A percentile compares a stretch with the other conserved stretches of the same genome.
Conservation (phyloP, 1,140 invertebrate genomes). For the Tetragnatha versicolor region DNA sequence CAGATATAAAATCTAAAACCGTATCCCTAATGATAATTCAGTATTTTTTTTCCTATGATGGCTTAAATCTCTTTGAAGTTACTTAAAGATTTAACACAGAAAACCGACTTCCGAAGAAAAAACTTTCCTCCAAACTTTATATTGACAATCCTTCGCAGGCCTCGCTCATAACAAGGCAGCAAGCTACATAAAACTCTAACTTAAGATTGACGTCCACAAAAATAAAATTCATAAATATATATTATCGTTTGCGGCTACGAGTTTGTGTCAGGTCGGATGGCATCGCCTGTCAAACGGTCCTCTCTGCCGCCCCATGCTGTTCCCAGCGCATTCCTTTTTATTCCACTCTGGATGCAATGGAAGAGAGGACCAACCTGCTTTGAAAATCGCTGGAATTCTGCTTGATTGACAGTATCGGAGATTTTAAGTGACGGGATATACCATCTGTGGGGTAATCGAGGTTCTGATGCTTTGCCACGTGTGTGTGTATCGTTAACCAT, state of each 20-base stretch:
- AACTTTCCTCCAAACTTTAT: too few relatives aligned
- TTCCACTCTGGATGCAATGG: not conserved
- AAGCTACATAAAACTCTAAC: conserved; percentile 25
- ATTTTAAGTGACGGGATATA: conserved; percentile 12
- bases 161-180: not conserved
- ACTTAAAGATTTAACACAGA: too few relatives aligned
- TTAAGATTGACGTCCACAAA: conserved; percentile 17
- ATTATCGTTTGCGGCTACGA: conserved; percentile 24
- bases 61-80: too few relatives aligned
- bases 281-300: conserved; percentile 9
- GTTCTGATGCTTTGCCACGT: not conserved
- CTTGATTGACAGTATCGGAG: conserved; percentile 27
- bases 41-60: too few relatives aligned
- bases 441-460: too few relatives aligned
- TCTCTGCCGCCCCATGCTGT: not conserved
- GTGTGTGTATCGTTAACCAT: conserved; percentile 2
- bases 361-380: not conserved
- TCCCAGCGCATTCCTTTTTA: not conserved
- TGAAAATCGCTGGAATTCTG: conserved; percentile 10
- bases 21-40: too few relatives aligned
- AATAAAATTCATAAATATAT: conserved; percentile 46
- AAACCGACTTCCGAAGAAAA: too few relatives aligned
- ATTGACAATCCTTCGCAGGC: not conserved
- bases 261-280: conserved; percentile 17
- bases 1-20: too few relatives aligned